Evolutionary conservation across 2,113 vertebrate genomes (phyloP).

Genomic region (Perca fluviatilis): DNA sequence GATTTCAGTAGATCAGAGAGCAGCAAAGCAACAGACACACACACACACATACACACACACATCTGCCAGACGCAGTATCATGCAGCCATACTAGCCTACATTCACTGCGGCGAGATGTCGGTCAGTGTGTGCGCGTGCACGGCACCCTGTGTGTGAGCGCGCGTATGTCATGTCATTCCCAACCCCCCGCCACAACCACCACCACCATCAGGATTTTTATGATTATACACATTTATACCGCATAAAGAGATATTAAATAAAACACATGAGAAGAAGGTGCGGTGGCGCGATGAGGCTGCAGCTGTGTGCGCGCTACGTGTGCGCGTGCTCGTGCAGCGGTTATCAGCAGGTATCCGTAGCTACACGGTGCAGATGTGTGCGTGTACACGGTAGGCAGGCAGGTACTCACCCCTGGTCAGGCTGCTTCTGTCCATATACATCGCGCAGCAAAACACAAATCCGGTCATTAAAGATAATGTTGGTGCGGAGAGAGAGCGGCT

Average conservation of each 20-base stretch:
- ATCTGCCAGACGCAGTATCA: conserved; percentile 64
- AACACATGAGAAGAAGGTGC: not conserved
- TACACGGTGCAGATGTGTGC: conserved; percentile 16
- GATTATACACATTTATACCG: not conserved
- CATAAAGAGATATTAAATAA: not conserved
- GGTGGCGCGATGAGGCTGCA: conserved; percentile 11
- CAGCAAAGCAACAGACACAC: not conserved
- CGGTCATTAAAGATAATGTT: conserved; percentile 85
- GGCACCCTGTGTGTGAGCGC: conserved; percentile 3
- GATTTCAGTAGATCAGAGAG: not conserved
- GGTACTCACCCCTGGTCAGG: conserved; percentile 83
- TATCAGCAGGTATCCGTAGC: not conserved
- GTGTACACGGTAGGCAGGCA: not conserved
- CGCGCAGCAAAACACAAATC: conserved; percentile 88
- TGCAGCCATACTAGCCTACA: conserved; percentile 67
- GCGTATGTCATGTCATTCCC: conserved; percentile 28
- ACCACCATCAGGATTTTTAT: not conserved
- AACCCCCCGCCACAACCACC: not conserved
- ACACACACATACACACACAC: conserved; percentile 15
- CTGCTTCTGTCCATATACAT: conserved; percentile 89
- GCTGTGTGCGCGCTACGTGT: conserved; percentile 1
- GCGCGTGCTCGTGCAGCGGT: conserved; percentile 1
- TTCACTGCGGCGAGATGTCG: conserved; percentile 80
- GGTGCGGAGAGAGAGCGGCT: conserved; percentile 76
- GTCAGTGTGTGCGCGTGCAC: conserved; percentile 72